phyloP scores from a whole-genome alignment of 2,797 vertebrate genomes.

The Melanotaenia trifasciata region DNA sequence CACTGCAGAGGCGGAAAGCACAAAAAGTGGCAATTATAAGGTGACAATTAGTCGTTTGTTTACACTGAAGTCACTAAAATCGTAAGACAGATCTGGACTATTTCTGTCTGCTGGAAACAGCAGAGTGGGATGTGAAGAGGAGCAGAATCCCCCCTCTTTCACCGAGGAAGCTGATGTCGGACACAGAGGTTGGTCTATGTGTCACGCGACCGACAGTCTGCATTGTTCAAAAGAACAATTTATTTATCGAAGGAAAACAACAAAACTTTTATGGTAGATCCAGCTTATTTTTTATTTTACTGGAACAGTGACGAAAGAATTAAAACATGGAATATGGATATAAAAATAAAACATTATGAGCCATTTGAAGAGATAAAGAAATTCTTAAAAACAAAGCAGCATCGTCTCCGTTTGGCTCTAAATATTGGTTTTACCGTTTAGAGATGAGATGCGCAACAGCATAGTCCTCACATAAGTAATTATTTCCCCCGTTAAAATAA shows the following conservation, averaged over 20 bases:
- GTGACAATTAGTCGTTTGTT: slow-evolving; percentile 56
- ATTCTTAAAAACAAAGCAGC: background rate
- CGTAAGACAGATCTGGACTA: slow-evolving; percentile 34
- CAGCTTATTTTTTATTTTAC: background rate
- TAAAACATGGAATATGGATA: background rate
- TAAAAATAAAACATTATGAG: background rate
- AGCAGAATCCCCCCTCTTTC: slow-evolving; percentile 5
- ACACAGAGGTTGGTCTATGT: background rate
- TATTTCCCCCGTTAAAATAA: background rate
- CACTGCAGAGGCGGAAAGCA: slow-evolving; percentile 24
- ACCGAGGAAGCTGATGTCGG: slow-evolving; percentile 19
- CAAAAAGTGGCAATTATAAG: slow-evolving; percentile 57
- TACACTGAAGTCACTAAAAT: slow-evolving; percentile 39
- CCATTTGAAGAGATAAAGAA: background rate
- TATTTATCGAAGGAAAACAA: background rate
- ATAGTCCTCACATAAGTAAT: background rate
- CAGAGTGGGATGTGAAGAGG: slow-evolving; percentile 18
- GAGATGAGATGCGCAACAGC: background rate
- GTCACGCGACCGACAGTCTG: background rate
- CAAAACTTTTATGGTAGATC: too few relatives aligned
- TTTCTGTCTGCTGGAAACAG: slow-evolving; percentile 43
- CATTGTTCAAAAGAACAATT: background rate
- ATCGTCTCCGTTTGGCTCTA: too few relatives aligned
- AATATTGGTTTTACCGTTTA: background rate
- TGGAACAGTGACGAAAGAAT: background rate